These are phyloP conservation scores for Menidia beryllina DNA, from an alignment of 2,113 vertebrate species.

Conservation along the genomic window DNA sequence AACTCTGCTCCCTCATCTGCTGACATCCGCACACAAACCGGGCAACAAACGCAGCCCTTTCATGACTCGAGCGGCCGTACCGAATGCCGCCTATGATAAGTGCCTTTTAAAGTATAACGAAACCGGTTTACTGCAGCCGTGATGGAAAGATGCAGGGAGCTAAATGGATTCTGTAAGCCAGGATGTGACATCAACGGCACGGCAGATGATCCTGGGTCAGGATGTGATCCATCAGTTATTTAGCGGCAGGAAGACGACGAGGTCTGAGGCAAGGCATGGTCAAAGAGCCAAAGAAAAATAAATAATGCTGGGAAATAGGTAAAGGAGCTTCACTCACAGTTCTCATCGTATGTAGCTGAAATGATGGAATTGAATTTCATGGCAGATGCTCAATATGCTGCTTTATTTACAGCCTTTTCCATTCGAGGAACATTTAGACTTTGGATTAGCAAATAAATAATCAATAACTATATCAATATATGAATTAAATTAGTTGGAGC, in stretches of 20 bases:
- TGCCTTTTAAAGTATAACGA: constrained; percentile 14
- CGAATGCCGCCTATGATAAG: constrained; percentile 10
- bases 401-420: too few relatives aligned
- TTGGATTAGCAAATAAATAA: too few relatives aligned
- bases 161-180: constrained; percentile 11
- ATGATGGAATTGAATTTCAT: too few relatives aligned
- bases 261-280: neutral
- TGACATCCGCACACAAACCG: neutral
- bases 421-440: too few relatives aligned
- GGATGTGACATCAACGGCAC: constrained; percentile 31
- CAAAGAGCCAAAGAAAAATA: neutral
- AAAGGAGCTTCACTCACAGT: too few relatives aligned
- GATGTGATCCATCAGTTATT: constrained; percentile 2
- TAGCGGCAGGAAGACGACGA: neutral
- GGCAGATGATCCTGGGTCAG: constrained; percentile 14
- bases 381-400: too few relatives aligned
- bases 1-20: neutral
- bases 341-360: too few relatives aligned
- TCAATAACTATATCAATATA: too few relatives aligned
- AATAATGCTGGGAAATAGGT: neutral
- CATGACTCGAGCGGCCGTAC: neutral
- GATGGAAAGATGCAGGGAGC: neutral
- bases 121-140: neutral
- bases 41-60: constrained; percentile 16
- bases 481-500: too few relatives aligned